Conservation (phyloP, 2,888 invertebrate genomes). For the Watsonalla cultraria region DNA sequence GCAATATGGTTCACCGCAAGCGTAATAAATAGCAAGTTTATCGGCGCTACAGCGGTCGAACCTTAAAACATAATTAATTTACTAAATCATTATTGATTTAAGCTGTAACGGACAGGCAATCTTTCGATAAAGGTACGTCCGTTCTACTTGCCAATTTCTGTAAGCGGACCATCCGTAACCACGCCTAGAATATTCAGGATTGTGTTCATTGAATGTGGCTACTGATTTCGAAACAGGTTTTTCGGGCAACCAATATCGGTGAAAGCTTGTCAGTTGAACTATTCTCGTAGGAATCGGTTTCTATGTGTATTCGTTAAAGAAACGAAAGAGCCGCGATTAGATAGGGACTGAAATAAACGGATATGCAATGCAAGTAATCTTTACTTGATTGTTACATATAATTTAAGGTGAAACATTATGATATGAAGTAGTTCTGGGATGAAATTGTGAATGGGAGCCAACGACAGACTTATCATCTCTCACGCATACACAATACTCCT, state of each 20-base stretch:
- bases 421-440: too few species aligned
- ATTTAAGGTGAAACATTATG: too few species aligned
- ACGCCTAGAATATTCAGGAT: neutral
- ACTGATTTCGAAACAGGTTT: neutral
- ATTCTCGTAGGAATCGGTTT: neutral
- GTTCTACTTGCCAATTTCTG: neutral
- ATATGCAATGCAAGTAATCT: too few species aligned
- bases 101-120: neutral
- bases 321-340: too few species aligned
- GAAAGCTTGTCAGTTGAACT: neutral
- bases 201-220: neutral
- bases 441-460: too few species aligned
- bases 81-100: neutral
- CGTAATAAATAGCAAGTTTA: neutral
- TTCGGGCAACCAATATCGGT: neutral
- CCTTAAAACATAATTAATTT: neutral
- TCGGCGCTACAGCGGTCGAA: neutral
- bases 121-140: neutral
- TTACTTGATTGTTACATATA: too few species aligned
- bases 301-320: too few species aligned
- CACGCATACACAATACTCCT: too few species aligned
- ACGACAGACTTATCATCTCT: too few species aligned
- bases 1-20: conserved; percentile 6
- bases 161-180: neutral
- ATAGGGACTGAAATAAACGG: too few species aligned